Base-by-base conservation (phyloP, 2,797 vertebrate species). In the Stomatorhinus walkeri region DNA sequence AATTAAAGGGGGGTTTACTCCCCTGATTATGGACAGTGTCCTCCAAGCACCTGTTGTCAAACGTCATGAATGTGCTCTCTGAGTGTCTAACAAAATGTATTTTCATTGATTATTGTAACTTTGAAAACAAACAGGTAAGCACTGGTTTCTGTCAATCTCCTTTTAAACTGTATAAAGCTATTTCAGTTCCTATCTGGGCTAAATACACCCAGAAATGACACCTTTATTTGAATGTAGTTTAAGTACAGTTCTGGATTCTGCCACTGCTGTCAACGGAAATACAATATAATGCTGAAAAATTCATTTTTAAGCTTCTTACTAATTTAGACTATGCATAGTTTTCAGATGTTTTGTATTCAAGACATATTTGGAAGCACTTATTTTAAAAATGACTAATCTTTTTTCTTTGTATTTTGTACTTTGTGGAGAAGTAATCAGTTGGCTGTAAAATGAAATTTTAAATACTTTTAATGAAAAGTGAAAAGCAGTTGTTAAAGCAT, bases 401-500 rank as follows among this genome's bases (percentile, higher is more conserved):
- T 89, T 91, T 96, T 93, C 95, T 95, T 92, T 95, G 92, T 94
- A 93, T 91, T 56, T 40, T 87, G 92, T 94, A 93, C 91, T 56
- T 40, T 87, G 32, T 56, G 93, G 94, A 91, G 93, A 92, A 94
- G 92, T 91, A 91, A 94, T 93, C 83, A 94, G 94, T 95, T 95
- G 94, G 93, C 94, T 93, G 89, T 93, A 95, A 94, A 94, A 95
- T 95, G 91, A 93, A 94, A 95, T 88, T 94, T 95, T 95, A 95
- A 94, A 95, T 96, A 96, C 95, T 96, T 95, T 95, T 96, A 94
- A 95, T 93, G 94, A 94, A 94, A 94, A 93, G 94, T 85, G 64
- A 87, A 76, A 95, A 93, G 87, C 88, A 93, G 68, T 87, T 86
- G 93, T 93, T 93, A 94, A 93, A 92, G 93, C 89, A 88, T 91